Evolutionary conservation across 1,140 invertebrate species (phyloP), one percentile per base, ranked within the genome.

Genomic region (Magallana ariakensis): DNA sequence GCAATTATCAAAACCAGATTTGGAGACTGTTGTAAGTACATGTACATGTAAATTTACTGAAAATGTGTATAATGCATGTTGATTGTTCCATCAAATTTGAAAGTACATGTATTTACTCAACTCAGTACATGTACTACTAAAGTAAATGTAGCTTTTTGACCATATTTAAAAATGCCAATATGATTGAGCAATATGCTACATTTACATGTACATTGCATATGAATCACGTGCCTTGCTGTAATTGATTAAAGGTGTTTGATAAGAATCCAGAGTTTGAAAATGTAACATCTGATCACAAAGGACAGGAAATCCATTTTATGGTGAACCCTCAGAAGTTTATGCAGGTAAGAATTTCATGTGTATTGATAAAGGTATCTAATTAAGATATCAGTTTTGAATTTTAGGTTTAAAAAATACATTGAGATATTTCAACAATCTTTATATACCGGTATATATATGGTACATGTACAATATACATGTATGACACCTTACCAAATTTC

Each of bases 311-410:
- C 13, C 22, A 75, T 10, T 75, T 75, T 26, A 75, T 75, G 66
- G 66, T 75, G 10, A 75, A 75, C 33, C 66, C 66, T 75, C 66
- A 33, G 22, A 13, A 22, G 22, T 75, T 75, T 75, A 75, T 75
- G 66, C 66, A 75, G 66, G 66, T 33, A 13, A 26, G 66, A 13
- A 46, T 46, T 46, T 46, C 33, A 46, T 46, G 33, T 5, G 5
- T 46, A 46, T 46, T 5, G 7, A 33, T 10, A 13, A 6, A 60
- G 5, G 15, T 16, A 15, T 60, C 6, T 60, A 13, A 60, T 15
- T 60, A 13, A 46, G 15, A 13, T 10, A 60, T 60, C 15, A 11
- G n/a, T 13, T 13, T n/a, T 60, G 9, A 60, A 16, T 6, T 60
- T 15, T 13, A 13, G 58, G n/a, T 60, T n/a, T 13, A n/a, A 6